A percentile compares a stretch with the other conserved stretches of the same genome.
Evolutionary conservation across 1,140 invertebrate genomes (phyloP).

Genomic region (Wiebesia pumilae): DNA sequence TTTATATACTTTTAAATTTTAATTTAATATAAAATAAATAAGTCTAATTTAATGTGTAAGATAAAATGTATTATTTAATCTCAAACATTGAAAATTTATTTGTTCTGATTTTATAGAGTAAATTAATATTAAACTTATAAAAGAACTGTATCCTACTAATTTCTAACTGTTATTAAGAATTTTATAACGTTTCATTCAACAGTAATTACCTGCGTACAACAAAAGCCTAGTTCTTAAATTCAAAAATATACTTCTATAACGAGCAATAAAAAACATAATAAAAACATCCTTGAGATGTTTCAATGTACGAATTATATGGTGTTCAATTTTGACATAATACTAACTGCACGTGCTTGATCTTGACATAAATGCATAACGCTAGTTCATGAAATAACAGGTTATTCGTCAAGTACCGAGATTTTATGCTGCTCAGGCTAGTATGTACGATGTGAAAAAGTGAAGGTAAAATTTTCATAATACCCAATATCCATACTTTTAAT

Average conservation of each 20-base stretch:
- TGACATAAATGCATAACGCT: conserved; percentile 17
- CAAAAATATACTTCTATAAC: background rate
- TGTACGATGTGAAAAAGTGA: background rate
- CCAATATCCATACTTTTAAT: background rate
- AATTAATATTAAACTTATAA: background rate
- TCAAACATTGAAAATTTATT: background rate
- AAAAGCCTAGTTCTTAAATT: background rate
- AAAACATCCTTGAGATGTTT: background rate
- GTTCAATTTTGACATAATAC: conserved; percentile 20
- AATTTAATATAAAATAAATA: too few species aligned
- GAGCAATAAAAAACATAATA: background rate
- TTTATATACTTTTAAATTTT: background rate
- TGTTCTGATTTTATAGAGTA: background rate
- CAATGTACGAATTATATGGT: conserved; percentile 33
- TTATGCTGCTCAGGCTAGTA: background rate
- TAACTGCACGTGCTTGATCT: conserved; percentile 26
- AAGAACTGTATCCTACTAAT: background rate
- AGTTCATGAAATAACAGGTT: conserved; percentile 27
- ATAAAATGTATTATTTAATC: background rate
- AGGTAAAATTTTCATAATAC: background rate
- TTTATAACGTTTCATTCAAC: background rate
- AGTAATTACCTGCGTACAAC: background rate
- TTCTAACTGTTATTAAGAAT: background rate
- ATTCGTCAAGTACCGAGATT: background rate
- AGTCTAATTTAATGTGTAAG: background rate